Percentiles rank a stretch among this genome's conserved stretches.
Evolutionary conservation across 2,888 invertebrate species (phyloP).

Genomic region (Operophtera brumata): DNA sequence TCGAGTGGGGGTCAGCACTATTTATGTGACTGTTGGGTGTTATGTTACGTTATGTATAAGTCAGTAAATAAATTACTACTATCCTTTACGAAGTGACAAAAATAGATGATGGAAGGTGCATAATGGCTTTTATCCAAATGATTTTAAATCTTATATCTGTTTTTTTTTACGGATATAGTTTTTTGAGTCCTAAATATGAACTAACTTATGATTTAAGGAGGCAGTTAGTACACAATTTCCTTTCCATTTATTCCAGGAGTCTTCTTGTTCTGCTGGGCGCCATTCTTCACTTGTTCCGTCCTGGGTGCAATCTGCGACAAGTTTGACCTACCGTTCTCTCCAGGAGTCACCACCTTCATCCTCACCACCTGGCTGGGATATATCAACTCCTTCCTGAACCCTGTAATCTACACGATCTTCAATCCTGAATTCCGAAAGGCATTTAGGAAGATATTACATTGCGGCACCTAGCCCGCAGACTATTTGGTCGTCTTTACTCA

Average conservation of each 20-base stretch:
- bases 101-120: too few relatives aligned
- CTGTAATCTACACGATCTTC: slow-evolving; percentile 96
- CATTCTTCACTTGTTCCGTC: slow-evolving; percentile 99
- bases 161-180: too few relatives aligned
- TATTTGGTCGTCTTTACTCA: slow-evolving; percentile 72
- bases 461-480: slow-evolving; percentile 79
- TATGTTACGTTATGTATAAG: too few relatives aligned
- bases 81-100: too few relatives aligned
- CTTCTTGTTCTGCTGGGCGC: slow-evolving; percentile 99
- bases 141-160: too few relatives aligned
- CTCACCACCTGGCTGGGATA: slow-evolving; percentile 99
- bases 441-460: slow-evolving; percentile 94
- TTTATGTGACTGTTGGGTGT: too few relatives aligned
- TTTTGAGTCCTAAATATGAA: too few relatives aligned
- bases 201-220: too few relatives aligned
- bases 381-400: slow-evolving; percentile 97
- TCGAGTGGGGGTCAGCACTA: too few relatives aligned
- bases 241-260: slow-evolving; percentile 84
- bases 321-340: slow-evolving; percentile 87
- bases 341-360: slow-evolving; percentile 94
- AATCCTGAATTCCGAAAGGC: slow-evolving; percentile 99
- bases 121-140: too few relatives aligned
- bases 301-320: slow-evolving; percentile 98
- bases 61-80: too few relatives aligned
- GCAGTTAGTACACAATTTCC: neutral